Conservation (phyloP, 2,888 invertebrate genomes). For the Sympetrum striolatum region DNA sequence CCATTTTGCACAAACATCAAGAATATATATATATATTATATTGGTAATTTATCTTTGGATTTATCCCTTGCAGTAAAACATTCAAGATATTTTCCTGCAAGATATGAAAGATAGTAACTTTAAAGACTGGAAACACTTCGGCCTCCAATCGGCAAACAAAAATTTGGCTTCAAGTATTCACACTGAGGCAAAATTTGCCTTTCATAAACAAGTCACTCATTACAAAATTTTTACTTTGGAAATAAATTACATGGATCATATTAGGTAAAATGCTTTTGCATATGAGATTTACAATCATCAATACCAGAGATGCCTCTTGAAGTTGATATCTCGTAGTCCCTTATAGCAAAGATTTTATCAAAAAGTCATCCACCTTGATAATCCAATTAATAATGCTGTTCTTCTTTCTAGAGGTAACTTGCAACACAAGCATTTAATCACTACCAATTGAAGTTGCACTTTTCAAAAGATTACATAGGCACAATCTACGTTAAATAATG, state of each 20-base stretch:
- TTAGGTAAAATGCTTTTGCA: background rate
- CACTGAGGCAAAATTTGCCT: constrained; percentile 14
- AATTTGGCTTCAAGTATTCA: constrained; percentile 38
- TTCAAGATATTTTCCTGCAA: background rate
- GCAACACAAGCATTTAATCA: background rate
- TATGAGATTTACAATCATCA: background rate
- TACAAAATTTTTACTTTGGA: background rate
- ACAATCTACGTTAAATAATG: background rate
- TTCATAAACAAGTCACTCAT: constrained; percentile 9
- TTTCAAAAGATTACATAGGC: background rate
- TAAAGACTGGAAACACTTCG: background rate
- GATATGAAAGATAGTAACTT: constrained; percentile 22
- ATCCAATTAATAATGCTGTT: background rate
- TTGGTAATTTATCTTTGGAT: constrained; percentile 31
- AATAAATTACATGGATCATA: background rate
- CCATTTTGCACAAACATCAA: background rate
- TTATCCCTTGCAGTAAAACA: constrained; percentile 2
- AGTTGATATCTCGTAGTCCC: background rate
- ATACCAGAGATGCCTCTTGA: background rate
- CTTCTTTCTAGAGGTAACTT: background rate
- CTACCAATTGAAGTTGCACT: background rate
- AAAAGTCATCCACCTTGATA: background rate
- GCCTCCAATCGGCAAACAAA: background rate
- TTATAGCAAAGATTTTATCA: background rate
- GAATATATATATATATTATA: constrained; percentile 14